Base-by-base conservation (phyloP, 2,797 vertebrate genomes). In the Poecilia picta region DNA sequence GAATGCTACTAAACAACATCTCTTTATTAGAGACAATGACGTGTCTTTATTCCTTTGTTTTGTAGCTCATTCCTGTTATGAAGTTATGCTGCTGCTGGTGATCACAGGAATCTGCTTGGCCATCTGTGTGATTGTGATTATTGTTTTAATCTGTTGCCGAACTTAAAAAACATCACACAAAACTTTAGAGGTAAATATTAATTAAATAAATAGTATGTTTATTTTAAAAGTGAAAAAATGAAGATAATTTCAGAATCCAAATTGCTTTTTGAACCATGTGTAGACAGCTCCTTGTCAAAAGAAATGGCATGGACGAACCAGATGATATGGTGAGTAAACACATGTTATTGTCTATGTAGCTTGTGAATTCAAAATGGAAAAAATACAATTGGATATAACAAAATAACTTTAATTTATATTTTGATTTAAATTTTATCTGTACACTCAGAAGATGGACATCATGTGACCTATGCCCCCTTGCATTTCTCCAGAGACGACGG, bases 61-160 rank as follows among this genome's bases (percentile, higher is more conserved):
- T 77, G 4, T 12, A 83, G 75, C 1, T 4, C 57, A 7, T 47
- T 51, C 7, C 16, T 8, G 13, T 11, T 31, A 0, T 45, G 45
- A 41, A 31, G 15, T 39, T 1, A 43, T 64, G 8, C 15, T 0
- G 0, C 15, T 0, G 0, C 0, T 80, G 25, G 41, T 74, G 72
- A 45, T 49, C 53, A 1, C 12, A 28, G 5, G 31, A 2, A 20
- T 57, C 66, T 82, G 72, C n/a, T 70, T 80, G 77, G 2, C 23
- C 12, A 25, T 80, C 46, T 85, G 75, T 68, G 0, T 77, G 33
- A 8, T 59, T 46, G 33, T 76, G 55, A 82, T 73, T 77, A 16
- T 80, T 33, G 7, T 47, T 66, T 64, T 84, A 18, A 72, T 87
- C 28, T 74, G n/a, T 55, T 0, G 43, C 0, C 41, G 0, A 76